These are phyloP conservation scores for Rhyacophila brunnea DNA, from an alignment of 1,140 invertebrate species.

Conservation along the genomic window DNA sequence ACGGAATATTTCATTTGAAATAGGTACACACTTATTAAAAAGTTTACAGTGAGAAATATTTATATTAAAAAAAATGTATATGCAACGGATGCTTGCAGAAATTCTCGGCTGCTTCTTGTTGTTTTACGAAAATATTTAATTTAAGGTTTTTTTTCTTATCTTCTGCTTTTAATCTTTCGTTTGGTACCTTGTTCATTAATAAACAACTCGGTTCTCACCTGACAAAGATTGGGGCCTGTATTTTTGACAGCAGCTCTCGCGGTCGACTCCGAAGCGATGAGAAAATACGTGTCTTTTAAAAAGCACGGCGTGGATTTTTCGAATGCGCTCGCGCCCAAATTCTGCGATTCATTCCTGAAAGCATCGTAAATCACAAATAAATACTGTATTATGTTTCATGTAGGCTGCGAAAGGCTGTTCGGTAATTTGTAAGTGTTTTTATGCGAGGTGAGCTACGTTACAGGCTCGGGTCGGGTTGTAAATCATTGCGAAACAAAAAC, in stretches of 20 bases:
- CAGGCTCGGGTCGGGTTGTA: constrained; percentile 8
- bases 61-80: constrained; percentile 25
- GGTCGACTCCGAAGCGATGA: no score
- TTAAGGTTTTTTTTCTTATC: neutral
- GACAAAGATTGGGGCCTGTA: constrained; percentile 4
- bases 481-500: constrained; percentile 23
- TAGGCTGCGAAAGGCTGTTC: neutral
- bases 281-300: no score
- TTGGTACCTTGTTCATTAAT: constrained; percentile 1
- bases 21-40: neutral
- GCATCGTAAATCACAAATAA: constrained; percentile 18
- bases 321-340: no score
- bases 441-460: neutral
- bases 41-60: neutral
- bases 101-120: neutral
- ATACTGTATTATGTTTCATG: constrained; percentile 2
- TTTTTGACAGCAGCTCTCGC: neutral
- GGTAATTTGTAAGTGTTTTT: no score
- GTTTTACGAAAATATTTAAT: constrained; percentile 1
- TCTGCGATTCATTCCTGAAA: constrained; percentile 17
- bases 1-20: neutral
- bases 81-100: constrained; percentile 6
- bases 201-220: neutral
- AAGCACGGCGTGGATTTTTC: no score
- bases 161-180: constrained; percentile 27